Evolutionary conservation across 1,140 invertebrate species (phyloP), one percentile per base, ranked within the genome.

Genomic region (Tetramorium parvispinum): DNA sequence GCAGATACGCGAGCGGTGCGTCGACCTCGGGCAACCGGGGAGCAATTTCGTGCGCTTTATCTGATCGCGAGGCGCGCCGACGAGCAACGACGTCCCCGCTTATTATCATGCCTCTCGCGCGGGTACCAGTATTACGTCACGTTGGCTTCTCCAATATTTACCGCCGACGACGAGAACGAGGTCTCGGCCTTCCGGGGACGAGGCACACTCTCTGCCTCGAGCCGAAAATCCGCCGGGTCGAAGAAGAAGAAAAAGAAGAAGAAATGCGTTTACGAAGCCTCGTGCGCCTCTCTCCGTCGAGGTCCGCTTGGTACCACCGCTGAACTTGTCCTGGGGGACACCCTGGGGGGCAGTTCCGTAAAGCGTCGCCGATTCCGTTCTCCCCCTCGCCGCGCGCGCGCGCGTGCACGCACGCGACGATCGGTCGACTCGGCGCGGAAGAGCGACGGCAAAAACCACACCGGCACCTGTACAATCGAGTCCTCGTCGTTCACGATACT

Each of bases 31-130:
- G 43, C 32, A 32, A 32, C 43, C 46, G 43, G 59, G n/a, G 59
- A 78, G 83, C 77, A 70, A 85, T 88, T 89, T 88, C 85, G 68
- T 76, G 57, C 68, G 70, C 82, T 87, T 93, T 93, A 93, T 92
- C 92, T 89, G 92, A 92, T 93, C 85, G 90, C 87, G 82, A 82
- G 81, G 81, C 27, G 65, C 68, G 66, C 43, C 87, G 63, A 51
- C 71, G 68, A 55, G 71, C 61, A 61, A 91, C 85, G 77, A 18
- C 77, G 70, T 83, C 79, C 77, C 61, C 73, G 82, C 70, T 88
- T 87, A 92, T 92, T 92, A 92, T 93, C 92, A 91, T 92, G 68
- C 88, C 88, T 83, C 86, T 82, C 53, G 24, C 68, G 51, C 49
- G 11, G 46, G 32, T 32, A 57, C 66, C 66, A 73, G 70, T 66